A percentile compares a stretch with the other conserved stretches of the same genome.
Conservation (phyloP, 2,113 vertebrate species). For the Haliaeetus leucogaster region DNA sequence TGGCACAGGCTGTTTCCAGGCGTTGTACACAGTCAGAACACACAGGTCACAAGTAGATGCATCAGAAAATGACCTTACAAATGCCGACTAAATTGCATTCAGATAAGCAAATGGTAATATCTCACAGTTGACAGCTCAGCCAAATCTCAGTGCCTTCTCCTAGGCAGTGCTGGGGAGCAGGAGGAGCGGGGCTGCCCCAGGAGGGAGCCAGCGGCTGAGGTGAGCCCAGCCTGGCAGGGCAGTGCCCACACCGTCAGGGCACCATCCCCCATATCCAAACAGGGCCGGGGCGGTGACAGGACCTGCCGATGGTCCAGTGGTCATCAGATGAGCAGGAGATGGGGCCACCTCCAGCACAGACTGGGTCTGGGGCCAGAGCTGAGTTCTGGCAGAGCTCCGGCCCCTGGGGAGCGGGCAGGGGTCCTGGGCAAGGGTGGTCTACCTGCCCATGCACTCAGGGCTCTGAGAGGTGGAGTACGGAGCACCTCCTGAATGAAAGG, state of each 20-base stretch:
- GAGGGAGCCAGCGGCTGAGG: rapidly evolving
- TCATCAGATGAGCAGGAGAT: not conserved
- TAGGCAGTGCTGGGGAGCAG: not conserved
- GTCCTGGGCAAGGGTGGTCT: not conserved
- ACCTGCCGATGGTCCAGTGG: not conserved
- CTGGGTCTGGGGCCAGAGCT: not conserved
- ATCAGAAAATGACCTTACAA: not conserved
- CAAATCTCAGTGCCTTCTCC: not conserved
- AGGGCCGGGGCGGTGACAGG: not conserved
- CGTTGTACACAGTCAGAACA: not conserved
- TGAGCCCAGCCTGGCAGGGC: rapidly evolving
- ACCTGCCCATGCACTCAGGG: rapidly evolving
- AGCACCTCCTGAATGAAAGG: not conserved
- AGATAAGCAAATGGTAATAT: not conserved
- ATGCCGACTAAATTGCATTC: not conserved
- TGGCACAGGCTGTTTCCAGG: not conserved
- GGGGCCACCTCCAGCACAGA: not conserved
- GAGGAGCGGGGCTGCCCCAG: rapidly evolving
- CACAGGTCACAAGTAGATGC: not conserved
- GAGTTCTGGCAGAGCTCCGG: not conserved
- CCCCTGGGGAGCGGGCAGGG: rapidly evolving
- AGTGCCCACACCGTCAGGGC: rapidly evolving
- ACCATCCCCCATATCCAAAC: rapidly evolving
- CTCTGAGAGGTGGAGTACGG: not conserved
- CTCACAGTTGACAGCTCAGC: not conserved